Base-by-base conservation (phyloP, 2,113 vertebrate genomes). In the Pelobates fuscus region DNA sequence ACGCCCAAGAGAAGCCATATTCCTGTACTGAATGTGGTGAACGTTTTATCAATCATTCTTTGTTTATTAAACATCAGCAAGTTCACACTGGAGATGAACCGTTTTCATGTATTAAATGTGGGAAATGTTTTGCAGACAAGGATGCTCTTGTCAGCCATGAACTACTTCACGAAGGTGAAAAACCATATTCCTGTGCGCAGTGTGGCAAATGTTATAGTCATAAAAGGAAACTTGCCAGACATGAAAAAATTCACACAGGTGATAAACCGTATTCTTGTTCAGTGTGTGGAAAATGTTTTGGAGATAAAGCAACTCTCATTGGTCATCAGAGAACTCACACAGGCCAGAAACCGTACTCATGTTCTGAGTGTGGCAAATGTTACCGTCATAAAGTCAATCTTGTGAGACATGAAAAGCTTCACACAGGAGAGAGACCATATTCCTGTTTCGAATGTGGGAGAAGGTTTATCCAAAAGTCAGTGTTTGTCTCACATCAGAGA, bases 1-100 rank as follows among this genome's bases (percentile, higher is more conserved):
- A 95, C 11, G 88, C 88, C 0, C 86, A 89, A 2, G 44, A 15
- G 44, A 49, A 49, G 44, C 12, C 10, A 5, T 49, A 49, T 49
- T 49, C 15, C 15, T 49, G 44, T 49, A 4, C 44, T 49, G 44
- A 14, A 3, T 49, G 44, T 49, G 44, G 44, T 8, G 17, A 49
- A 49, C 27, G 41, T 18, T 75, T 75, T 37, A 44, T 55, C 27
- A 49, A 41, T 2, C 27, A 75, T 37, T 75, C 71, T 4, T 59
- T 37, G 26, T 61, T 75, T 5, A 10, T 75, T 8, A 66, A 54
- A 21, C 71, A 75, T 26, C 63, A 58, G 23, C 18, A 54, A 37
- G 67, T 21, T 26, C 71, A 75, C 18, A 59, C 32, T 1, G 63
- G 32, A 37, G 32, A 37, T 6, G 32, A 37, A 10, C 32, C 10